Base-by-base conservation (phyloP, 2,888 invertebrate species). In the Phasia obesa region DNA sequence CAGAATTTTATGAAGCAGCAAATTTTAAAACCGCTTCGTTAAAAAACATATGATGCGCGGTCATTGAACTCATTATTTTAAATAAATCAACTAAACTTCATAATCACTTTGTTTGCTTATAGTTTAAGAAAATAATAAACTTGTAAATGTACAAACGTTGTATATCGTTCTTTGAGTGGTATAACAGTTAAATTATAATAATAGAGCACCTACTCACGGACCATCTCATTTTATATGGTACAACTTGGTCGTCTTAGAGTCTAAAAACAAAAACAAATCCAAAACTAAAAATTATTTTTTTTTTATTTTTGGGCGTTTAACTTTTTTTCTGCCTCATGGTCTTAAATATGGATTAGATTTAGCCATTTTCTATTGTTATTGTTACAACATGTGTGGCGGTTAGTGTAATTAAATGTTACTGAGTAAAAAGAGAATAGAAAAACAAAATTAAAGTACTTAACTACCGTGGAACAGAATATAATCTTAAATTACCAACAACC, bases 181-280 rank as follows among this genome's bases (percentile, higher is more conserved):
- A 55, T 25, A 42, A 53, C 38, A 17, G 38, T 53, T 55, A 67
- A 67, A 47, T 62, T 78, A 74, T 82, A 82, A 82, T 82, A 70
- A 82, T 62, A 78, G 64, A 64, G 69, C 51, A 64, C 57, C 51
- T 78, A 69, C 31, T 77, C 76, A 81, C 21, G 71, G 67, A 81
- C 81, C 76, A 81, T 74, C 75, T 47, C 55, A 59, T 4, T 47
- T 21, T 21, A 49, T 55, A 49, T 55, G 27, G 6, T 15, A 60
- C 42, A 62, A 64, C 53, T 27, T 55, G 73, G 35, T 35, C 31
- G 35, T 65, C 31, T 62, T 62, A 7, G 35, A 57, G 21, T 19
- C 69, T 27, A n/a, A 42, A 13, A 69, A 38, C 17, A 17, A 17
- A 19, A 4, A 6, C 17, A 47, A 47, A 47, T 23, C 21, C 15